phyloP scores from a whole-genome alignment of 2,888 invertebrate species.

The Ennomos erosarius region DNA sequence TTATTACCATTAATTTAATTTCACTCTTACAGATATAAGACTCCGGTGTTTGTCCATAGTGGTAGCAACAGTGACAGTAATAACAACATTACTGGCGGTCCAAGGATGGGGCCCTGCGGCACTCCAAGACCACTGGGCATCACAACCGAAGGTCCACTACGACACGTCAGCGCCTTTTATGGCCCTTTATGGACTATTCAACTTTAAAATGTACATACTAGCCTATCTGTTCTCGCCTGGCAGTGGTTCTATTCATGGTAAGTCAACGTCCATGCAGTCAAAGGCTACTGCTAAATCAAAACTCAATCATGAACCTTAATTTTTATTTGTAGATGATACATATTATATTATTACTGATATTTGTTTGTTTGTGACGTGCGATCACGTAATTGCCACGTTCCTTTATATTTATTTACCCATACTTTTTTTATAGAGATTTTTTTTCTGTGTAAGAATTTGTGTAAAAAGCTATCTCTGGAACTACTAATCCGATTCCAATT shows the following conservation, averaged over 20 bases:
- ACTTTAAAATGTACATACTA: conserved; percentile 97
- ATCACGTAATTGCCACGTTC: too few relatives aligned
- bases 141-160: conserved; percentile 94
- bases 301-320: too few relatives aligned
- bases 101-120: conserved; percentile 95
- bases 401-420: too few relatives aligned
- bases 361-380: too few relatives aligned
- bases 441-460: too few relatives aligned
- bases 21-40: conserved; percentile 90
- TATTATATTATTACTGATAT: too few relatives aligned
- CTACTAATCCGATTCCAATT: too few relatives aligned
- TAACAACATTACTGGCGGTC: conserved; percentile 90
- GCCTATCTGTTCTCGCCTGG: conserved; percentile 97
- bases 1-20: too few relatives aligned
- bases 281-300: too few relatives aligned
- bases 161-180: conserved; percentile 97
- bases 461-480: too few relatives aligned
- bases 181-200: conserved; percentile 96
- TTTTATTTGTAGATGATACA: too few relatives aligned
- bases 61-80: conserved; percentile 91
- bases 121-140: conserved; percentile 97
- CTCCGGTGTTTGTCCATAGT: conserved; percentile 95
- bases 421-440: too few relatives aligned
- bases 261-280: conserved; percentile 49
- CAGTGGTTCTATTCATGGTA: conserved; percentile 92